Base-by-base conservation (phyloP, 1,140 invertebrate genomes). In the Mylabris phalerata region DNA sequence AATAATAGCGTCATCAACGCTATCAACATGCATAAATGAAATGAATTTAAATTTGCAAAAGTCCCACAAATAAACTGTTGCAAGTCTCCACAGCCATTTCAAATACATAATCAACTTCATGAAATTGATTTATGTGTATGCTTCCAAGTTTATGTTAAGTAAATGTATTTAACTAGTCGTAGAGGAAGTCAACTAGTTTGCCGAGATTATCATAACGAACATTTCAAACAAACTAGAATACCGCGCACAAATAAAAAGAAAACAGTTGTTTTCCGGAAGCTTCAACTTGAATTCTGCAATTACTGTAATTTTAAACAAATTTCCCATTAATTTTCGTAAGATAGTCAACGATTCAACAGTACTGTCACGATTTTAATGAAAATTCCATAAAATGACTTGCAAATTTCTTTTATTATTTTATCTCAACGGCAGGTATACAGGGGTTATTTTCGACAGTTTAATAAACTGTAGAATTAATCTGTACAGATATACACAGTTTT, bases 381-480 rank as follows among this genome's bases (percentile, higher is more conserved):
- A 19, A 69, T 64, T 61, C 60, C 61, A 65, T 66, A 64, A 67
- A 69, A 65, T 67, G 61, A 67, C 61, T 66, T 69, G 64, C 65
- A 66, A 42, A 69, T 62, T 69, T 69, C 67, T 69, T 69, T 67
- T 69, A 69, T 69, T 69, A 67, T 65, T 66, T 66, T 63, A 66
- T 69, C 60, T 57, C 50, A 46, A 43, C 49, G 51, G 51, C 55
- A 50, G 39, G 55, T 56, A 62, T 49, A 50, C 47, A 48, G 49
- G 59, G 50, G 50, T 60, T 65, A 63, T 63, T 59, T 47, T 57
- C 59, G 60, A 63, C 63, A 60, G 59, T 63, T 63, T 66, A 67
- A 65, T 67, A 67, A 65, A 67, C 61, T 67, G 57, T 61, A 42
- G 51, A 50, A 54, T 65, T 46, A 55, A n/a, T 57, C 57, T 57